Percentiles rank a stretch among this genome's conserved stretches.
phyloP scores from a whole-genome alignment of 2,888 invertebrate species.

The Orchesellides sinensis region DNA sequence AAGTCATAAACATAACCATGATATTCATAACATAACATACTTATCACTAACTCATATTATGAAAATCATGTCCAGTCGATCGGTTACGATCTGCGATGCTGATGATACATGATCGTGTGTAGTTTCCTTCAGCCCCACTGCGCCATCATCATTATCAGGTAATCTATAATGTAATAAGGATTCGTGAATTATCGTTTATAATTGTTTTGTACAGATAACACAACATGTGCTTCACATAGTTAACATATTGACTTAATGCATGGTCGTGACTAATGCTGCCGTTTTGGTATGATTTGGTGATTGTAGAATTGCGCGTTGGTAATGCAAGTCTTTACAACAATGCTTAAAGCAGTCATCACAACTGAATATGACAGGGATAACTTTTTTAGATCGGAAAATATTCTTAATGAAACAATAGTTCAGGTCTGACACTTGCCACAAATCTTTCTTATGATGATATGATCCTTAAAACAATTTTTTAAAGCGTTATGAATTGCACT shows the following conservation, averaged over 20 bases:
- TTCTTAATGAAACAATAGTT: constrained; percentile 44
- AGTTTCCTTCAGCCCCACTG: constrained; percentile 21
- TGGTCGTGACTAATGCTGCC: constrained; percentile 49
- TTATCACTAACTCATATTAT: no score
- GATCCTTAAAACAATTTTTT: constrained; percentile 28
- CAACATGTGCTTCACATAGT: constrained; percentile 24
- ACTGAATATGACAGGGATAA: no score
- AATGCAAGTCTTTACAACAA: no score
- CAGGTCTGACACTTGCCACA: constrained; percentile 43
- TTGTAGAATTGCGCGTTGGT: no score
- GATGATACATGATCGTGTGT: constrained; percentile 36
- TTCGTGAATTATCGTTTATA: constrained; percentile 58
- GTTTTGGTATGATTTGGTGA: no score
- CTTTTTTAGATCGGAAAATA: constrained; percentile 32
- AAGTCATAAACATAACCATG: neutral
- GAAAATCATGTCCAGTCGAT: neutral
- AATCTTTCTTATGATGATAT: constrained; percentile 48
- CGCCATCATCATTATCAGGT: constrained; percentile 12
- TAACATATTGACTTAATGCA: constrained; percentile 39
- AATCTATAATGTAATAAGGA: constrained; percentile 16
- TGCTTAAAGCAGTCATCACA: no score
- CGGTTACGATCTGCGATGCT: no score
- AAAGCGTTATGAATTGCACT: constrained; percentile 41
- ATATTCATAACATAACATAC: no score
- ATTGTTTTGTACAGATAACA: constrained; percentile 37